Conservation (phyloP, 2,113 vertebrate genomes). For the Phodopus roborovskii region DNA sequence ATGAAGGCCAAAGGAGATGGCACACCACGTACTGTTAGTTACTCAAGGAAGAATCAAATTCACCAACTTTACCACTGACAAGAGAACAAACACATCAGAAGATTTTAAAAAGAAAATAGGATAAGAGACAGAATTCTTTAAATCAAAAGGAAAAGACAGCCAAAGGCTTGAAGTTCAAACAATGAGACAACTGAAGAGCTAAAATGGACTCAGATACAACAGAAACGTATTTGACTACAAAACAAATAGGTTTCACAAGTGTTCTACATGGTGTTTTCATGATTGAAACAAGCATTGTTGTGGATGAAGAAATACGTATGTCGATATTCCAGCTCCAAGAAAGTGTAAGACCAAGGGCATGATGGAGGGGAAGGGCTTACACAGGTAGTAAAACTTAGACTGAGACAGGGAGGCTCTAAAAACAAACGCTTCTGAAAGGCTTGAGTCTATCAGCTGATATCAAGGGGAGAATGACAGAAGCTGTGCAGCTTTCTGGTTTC, state of each 20-base stretch:
- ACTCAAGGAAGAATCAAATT: neutral
- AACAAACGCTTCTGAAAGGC: neutral
- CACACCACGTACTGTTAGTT: neutral
- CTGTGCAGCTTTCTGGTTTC: neutral
- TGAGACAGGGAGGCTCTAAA: neutral
- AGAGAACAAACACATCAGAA: neutral
- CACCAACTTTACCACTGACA: neutral
- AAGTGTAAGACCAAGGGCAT: neutral
- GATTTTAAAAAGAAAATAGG: neutral
- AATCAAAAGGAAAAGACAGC: neutral
- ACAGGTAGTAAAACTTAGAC: neutral
- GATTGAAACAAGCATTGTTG: too few relatives aligned
- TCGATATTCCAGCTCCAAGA: too few relatives aligned
- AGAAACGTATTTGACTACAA: neutral
- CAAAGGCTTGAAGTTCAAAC: neutral
- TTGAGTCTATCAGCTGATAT: neutral
- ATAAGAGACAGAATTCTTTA: neutral
- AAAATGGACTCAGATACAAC: neutral
- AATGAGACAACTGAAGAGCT: too few relatives aligned
- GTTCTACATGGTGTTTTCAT: neutral
- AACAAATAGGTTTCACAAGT: too few relatives aligned
- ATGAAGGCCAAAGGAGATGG: neutral
- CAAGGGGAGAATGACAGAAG: neutral
- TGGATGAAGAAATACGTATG: neutral
- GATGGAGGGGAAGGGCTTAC: neutral